These are phyloP conservation scores for Halcyon badia DNA, from an alignment of 2,797 vertebrate genomes.

Conservation along the genomic window DNA sequence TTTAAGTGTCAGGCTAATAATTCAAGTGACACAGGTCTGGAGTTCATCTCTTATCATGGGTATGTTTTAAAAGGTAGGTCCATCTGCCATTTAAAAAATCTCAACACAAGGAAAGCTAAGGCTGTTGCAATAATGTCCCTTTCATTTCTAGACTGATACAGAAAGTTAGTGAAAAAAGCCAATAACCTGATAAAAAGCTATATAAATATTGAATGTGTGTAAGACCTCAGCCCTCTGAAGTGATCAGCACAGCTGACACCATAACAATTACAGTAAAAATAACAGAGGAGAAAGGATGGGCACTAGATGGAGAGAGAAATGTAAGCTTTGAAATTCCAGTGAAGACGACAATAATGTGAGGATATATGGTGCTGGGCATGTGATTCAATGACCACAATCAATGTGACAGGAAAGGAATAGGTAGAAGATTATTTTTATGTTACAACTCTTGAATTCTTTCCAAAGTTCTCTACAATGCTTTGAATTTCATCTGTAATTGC, in stretches of 20 bases:
- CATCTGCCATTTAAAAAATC: slow-evolving; percentile 19
- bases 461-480: neutral
- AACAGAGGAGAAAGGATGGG: neutral
- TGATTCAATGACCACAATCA: neutral
- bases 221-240: slow-evolving; percentile 19
- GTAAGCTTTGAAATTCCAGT: slow-evolving; percentile 18
- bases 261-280: slow-evolving; percentile 43
- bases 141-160: slow-evolving; percentile 25
- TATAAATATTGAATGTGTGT: slow-evolving; percentile 53
- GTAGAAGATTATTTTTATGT: neutral
- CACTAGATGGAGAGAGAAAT: neutral
- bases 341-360: slow-evolving; percentile 7
- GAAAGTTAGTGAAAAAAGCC: neutral
- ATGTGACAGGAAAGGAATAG: neutral
- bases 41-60: slow-evolving; percentile 21
- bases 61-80: slow-evolving; percentile 17
- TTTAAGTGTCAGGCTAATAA: slow-evolving; percentile 47
- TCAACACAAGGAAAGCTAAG: neutral
- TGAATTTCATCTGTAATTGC: slow-evolving; percentile 42
- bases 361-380: neutral
- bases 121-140: neutral
- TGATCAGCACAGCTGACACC: neutral
- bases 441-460: neutral
- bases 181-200: neutral
- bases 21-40: neutral